These are phyloP conservation scores for Muscicapa adusta DNA, from an alignment of 2,113 vertebrate species.

Conservation along the genomic window DNA sequence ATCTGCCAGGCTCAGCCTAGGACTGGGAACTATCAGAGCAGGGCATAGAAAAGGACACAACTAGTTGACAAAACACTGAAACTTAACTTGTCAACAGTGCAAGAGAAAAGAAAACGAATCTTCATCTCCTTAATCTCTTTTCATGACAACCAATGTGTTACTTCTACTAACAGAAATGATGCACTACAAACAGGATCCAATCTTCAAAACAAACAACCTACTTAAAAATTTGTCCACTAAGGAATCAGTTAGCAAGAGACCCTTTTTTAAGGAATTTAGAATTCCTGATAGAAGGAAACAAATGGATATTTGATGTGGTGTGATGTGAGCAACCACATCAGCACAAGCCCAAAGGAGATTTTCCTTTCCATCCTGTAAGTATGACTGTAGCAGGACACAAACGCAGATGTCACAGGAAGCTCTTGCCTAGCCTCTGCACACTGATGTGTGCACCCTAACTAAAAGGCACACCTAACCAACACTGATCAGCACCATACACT, in stretches of 20 bases:
- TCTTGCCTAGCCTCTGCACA: not conserved
- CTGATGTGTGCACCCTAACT: not conserved
- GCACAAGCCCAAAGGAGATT: not conserved
- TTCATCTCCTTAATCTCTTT: not conserved
- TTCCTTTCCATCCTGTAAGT: not conserved
- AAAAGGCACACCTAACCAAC: not conserved
- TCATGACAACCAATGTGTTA: not conserved
- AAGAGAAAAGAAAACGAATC: not conserved
- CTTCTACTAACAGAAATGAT: not conserved
- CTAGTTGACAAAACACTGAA: conserved; percentile 27
- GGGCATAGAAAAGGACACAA: not conserved
- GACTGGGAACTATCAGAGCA: not conserved
- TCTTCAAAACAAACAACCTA: conserved; percentile 4
- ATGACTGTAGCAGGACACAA: not conserved
- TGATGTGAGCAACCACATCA: not conserved
- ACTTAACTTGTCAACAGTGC: not conserved
- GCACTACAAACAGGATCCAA: not conserved
- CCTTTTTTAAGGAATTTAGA: not conserved
- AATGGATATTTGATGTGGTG: not conserved
- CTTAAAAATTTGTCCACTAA: not conserved
- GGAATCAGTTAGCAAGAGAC: not conserved
- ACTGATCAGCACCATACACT: not conserved
- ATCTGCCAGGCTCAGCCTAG: not conserved
- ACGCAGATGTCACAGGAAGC: not conserved
- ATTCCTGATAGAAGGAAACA: not conserved